Evolutionary conservation across 2,888 invertebrate species (phyloP).

Genomic region (Chironomus riparius): DNA sequence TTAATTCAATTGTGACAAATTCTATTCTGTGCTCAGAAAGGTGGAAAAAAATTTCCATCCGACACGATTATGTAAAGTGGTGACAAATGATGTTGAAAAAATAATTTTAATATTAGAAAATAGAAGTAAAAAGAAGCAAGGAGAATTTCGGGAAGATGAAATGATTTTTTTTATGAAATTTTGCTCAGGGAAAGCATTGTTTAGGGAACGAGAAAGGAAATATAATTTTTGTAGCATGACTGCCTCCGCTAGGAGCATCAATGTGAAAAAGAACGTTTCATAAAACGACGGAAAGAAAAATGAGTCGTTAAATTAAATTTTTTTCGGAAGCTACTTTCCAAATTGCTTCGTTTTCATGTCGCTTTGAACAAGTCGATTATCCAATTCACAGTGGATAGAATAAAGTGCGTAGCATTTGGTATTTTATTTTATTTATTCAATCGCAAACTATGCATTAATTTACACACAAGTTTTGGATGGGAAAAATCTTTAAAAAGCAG

Average conservation of each 20-base stretch:
- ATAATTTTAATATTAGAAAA: neutral
- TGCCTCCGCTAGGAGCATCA: neutral
- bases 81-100: conserved; percentile 21
- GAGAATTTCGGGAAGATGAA: neutral
- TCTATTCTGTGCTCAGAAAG: neutral
- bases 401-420: neutral
- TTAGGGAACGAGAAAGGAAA: too few relatives aligned
- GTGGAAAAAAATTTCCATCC: neutral
- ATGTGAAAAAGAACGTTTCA: neutral
- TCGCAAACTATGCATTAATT: too few relatives aligned
- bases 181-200: too few relatives aligned
- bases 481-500: too few relatives aligned
- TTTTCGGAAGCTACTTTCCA: neutral
- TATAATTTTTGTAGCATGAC: neutral
- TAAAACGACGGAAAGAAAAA: neutral
- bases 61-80: conserved; percentile 6
- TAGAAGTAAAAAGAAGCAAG: neutral
- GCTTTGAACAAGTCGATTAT: neutral
- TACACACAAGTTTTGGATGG: too few relatives aligned
- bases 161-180: too few relatives aligned
- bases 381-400: neutral
- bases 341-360: neutral
- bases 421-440: neutral
- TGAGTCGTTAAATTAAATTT: conserved; percentile 15
- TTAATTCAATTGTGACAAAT: neutral